A percentile compares a stretch with the other conserved stretches of the same genome.
phyloP scores from a whole-genome alignment of 2,888 invertebrate species.

The Antheraea yamamai region DNA sequence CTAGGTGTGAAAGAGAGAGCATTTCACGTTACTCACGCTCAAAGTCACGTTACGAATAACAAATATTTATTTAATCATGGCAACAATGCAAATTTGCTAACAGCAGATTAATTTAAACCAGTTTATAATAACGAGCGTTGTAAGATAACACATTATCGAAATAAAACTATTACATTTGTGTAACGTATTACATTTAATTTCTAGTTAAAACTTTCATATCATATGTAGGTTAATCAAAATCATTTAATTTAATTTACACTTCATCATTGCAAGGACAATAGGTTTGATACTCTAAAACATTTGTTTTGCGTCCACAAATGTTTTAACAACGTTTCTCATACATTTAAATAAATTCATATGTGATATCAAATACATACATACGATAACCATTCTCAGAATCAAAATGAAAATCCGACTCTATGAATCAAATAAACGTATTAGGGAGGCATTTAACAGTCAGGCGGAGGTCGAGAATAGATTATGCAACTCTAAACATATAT shows the following conservation, averaged over 20 bases:
- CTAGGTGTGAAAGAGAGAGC: too few species aligned
- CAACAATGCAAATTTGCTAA: too few species aligned
- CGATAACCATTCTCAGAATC: not conserved
- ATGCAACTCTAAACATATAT: not conserved
- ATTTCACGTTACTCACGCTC: too few species aligned
- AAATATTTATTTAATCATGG: too few species aligned
- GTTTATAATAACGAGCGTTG: too few species aligned
- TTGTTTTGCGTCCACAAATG: not conserved
- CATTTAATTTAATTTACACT: not conserved
- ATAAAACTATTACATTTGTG: not conserved
- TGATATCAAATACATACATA: not conserved
- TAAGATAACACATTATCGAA: too few species aligned
- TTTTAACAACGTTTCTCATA: not conserved
- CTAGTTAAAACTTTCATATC: not conserved
- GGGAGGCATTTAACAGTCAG: slow-evolving; percentile 3
- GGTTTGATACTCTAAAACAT: not conserved
- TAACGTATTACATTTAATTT: not conserved
- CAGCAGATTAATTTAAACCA: too few species aligned
- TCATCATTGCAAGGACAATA: not conserved
- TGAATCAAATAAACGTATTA: slow-evolving; percentile 5
- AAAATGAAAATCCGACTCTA: not conserved
- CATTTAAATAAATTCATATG: slow-evolving; percentile 2
- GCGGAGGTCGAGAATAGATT: slow-evolving; percentile 3
- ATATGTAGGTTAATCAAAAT: not conserved
- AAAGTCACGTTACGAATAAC: too few species aligned